Conservation (phyloP, 1,140 invertebrate genomes). For the Rhopalosiphum padi region DNA sequence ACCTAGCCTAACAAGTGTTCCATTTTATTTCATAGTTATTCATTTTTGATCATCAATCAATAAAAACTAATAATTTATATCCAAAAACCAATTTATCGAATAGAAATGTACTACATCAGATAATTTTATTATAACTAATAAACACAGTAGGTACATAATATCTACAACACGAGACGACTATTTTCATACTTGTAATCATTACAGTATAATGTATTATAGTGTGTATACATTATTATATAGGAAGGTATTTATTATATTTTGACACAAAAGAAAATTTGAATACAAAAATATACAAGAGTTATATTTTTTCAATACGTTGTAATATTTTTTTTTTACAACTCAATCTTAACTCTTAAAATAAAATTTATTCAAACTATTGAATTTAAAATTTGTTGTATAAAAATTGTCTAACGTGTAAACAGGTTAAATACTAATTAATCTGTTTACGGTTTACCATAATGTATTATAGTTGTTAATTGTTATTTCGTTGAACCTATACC, state of each 20-base stretch:
- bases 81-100: background rate
- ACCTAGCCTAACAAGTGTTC: background rate
- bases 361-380: background rate
- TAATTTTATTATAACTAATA: background rate
- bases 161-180: background rate
- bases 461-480: background rate
- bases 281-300: background rate
- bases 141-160: background rate
- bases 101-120: background rate
- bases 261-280: background rate
- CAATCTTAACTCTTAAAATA: background rate
- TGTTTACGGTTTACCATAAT: background rate
- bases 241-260: background rate
- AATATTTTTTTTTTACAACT: background rate
- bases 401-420: background rate
- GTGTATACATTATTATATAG: background rate
- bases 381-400: too few species aligned
- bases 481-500: background rate
- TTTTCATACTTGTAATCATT: background rate
- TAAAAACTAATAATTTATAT: background rate
- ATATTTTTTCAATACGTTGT: background rate
- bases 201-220: background rate
- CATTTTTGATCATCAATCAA: background rate
- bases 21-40: background rate
- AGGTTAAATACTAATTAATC: background rate